These are phyloP conservation scores for Bombus soroeensis DNA, from an alignment of 1,140 invertebrate species.

Conservation along the genomic window DNA sequence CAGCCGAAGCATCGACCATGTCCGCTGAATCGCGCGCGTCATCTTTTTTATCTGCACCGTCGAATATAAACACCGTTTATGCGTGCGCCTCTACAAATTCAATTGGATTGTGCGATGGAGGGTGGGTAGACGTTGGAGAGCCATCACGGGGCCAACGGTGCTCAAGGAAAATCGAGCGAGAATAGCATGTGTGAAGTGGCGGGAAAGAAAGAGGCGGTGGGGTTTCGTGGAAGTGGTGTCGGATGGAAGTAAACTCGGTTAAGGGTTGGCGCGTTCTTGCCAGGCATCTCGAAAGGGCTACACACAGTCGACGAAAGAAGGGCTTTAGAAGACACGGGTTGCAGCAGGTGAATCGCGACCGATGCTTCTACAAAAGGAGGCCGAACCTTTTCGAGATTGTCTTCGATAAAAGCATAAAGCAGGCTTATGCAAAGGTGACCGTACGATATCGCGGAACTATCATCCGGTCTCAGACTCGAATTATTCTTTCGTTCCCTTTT, in stretches of 20 bases:
- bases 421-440: constrained; percentile 17
- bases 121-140: constrained; percentile 29
- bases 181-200: constrained; percentile 54
- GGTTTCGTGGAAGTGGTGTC: constrained; percentile 42
- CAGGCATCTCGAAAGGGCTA: constrained; percentile 40
- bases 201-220: constrained; percentile 5
- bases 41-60: neutral
- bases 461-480: constrained; percentile 3
- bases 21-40: neutral
- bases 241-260: constrained; percentile 67
- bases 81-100: constrained; percentile 38
- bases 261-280: constrained; percentile 52
- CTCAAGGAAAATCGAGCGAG: constrained; percentile 69
- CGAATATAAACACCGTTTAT: constrained; percentile 30
- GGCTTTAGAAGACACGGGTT: constrained; percentile 16
- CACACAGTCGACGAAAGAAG: constrained; percentile 1
- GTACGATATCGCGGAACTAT: neutral
- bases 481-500: neutral
- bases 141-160: constrained; percentile 54
- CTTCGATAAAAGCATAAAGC: constrained; percentile 26
- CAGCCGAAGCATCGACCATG: neutral
- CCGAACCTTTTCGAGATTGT: constrained; percentile 40
- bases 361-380: constrained; percentile 35
- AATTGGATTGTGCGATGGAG: constrained; percentile 18
- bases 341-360: constrained; percentile 34